Evolutionary conservation across 2,113 vertebrate species (phyloP).

Genomic region (Equus przewalskii): DNA sequence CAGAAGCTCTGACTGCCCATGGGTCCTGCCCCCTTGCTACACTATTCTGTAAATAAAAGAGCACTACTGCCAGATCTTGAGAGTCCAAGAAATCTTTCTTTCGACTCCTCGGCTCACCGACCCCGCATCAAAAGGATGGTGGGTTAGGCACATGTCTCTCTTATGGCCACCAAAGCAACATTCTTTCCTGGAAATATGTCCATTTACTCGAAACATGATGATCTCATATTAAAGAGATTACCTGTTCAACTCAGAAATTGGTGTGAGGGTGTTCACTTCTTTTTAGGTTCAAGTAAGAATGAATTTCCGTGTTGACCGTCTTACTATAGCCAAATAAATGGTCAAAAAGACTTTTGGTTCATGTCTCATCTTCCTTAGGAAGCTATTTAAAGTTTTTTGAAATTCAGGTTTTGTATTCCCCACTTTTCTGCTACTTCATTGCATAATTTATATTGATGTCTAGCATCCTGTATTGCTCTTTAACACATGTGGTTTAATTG

Average conservation of each 20-base stretch:
- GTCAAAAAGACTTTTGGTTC: not conserved
- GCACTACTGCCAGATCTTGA: too few species aligned
- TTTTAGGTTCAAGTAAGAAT: not conserved
- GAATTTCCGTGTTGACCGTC: not conserved
- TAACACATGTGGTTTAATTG: slow-evolving; percentile 24
- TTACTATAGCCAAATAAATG: not conserved
- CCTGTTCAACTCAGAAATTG: not conserved
- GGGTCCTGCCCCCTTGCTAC: too few species aligned
- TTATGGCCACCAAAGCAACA: not conserved
- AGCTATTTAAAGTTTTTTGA: not conserved
- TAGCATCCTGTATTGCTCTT: not conserved
- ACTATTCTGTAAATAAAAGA: too few species aligned
- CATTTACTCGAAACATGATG: not conserved
- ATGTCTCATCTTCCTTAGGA: not conserved
- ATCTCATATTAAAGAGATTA: not conserved
- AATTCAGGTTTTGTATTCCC: not conserved
- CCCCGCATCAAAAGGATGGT: not conserved
- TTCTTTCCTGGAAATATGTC: not conserved
- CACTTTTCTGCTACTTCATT: not conserved
- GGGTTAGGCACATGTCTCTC: not conserved
- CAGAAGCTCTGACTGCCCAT: too few species aligned
- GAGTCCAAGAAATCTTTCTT: too few species aligned
- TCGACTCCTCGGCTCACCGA: too few species aligned
- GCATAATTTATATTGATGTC: not conserved
- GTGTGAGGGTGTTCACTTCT: not conserved